Evolutionary conservation across 2,113 vertebrate genomes (phyloP).

Genomic region (Cephalopholis sonnerati): DNA sequence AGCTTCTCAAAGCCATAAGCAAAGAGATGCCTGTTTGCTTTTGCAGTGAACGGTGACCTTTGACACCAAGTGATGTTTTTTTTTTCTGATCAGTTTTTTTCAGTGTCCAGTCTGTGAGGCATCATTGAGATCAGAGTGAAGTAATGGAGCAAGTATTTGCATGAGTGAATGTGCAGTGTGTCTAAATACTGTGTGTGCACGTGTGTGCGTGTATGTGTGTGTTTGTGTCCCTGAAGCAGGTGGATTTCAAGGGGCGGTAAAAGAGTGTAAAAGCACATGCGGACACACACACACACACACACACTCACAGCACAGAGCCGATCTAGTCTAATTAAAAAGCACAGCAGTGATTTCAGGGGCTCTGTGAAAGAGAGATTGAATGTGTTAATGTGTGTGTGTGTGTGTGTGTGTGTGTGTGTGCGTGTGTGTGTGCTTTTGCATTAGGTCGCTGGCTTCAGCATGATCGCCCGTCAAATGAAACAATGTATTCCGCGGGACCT

Average conservation of each 20-base stretch:
- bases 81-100: background rate
- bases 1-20: background rate
- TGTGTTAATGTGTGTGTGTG: slow-evolving; percentile 12
- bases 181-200: slow-evolving; percentile 29
- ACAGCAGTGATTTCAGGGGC: slow-evolving; percentile 70
- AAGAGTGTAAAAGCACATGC: slow-evolving; percentile 57
- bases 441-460: slow-evolving; percentile 71
- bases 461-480: slow-evolving; percentile 87
- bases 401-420: slow-evolving; percentile 23
- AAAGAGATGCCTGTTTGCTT: background rate
- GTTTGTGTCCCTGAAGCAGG: slow-evolving; percentile 55
- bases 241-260: slow-evolving; percentile 60
- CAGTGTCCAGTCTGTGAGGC: slow-evolving; percentile 44
- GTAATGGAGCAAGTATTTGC: slow-evolving; percentile 39
- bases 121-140: slow-evolving; percentile 42
- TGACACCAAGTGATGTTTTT: slow-evolving; percentile 43
- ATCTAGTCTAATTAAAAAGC: slow-evolving; percentile 80
- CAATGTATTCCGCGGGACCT: slow-evolving; percentile 95
- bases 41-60: slow-evolving; percentile 28
- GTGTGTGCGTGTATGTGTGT: slow-evolving; percentile 12
- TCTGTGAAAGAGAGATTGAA: slow-evolving; percentile 43
- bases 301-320: slow-evolving; percentile 47
- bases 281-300: slow-evolving; percentile 28
- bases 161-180: slow-evolving; percentile 41
- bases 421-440: slow-evolving; percentile 22